phyloP scores from a whole-genome alignment of 2,113 vertebrate genomes.

The Panthera leo region DNA sequence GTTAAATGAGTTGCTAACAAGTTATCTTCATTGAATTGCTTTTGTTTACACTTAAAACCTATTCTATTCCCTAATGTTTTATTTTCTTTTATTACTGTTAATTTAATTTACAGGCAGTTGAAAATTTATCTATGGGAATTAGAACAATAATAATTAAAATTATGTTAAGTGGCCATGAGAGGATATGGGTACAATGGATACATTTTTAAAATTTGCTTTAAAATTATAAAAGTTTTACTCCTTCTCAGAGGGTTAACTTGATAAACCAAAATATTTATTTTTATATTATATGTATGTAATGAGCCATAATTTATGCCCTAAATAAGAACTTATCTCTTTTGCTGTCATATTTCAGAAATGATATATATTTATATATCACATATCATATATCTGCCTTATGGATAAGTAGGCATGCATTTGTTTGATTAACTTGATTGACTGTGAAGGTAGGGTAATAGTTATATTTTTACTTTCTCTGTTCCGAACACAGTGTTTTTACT shows the following conservation, averaged over 20 bases:
- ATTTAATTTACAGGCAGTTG: not conserved
- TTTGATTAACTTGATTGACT: not conserved
- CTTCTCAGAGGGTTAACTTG: not conserved
- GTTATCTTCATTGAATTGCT: slow-evolving; percentile 63
- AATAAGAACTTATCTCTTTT: not conserved
- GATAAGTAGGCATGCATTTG: not conserved
- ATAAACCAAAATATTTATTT: not conserved
- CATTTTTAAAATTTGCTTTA: not conserved
- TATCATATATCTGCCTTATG: not conserved
- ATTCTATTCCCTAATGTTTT: slow-evolving; percentile 61
- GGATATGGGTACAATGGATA: not conserved
- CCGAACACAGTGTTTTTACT: not conserved
- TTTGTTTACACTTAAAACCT: slow-evolving; percentile 71
- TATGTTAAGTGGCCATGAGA: not conserved
- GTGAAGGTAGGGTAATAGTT: not conserved
- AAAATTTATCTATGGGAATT: slow-evolving; percentile 49
- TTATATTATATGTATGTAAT: not conserved
- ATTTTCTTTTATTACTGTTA: slow-evolving; percentile 60
- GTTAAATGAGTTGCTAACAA: slow-evolving; percentile 78
- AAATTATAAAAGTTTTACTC: not conserved
- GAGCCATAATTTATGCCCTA: not conserved
- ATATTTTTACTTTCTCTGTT: not conserved
- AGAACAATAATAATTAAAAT: slow-evolving; percentile 42
- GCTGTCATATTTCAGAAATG: not conserved
- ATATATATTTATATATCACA: not conserved